A percentile compares a stretch with the other conserved stretches of the same genome.
These are phyloP conservation scores for Epinotia ramella DNA, from an alignment of 2,888 invertebrate genomes.

Conservation along the genomic window DNA sequence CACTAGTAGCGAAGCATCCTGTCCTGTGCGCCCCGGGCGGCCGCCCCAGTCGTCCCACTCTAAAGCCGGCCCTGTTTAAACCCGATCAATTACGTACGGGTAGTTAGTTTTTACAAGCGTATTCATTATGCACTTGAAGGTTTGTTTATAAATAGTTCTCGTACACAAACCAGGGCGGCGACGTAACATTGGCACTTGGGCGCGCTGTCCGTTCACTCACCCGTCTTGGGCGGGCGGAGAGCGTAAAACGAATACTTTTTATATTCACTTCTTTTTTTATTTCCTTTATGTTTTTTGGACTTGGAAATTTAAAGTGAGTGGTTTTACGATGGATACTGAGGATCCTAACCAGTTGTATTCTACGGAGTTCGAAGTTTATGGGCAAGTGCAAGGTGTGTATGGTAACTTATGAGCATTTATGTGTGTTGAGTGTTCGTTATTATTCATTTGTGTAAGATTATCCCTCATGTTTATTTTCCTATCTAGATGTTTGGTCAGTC, in stretches of 20 bases:
- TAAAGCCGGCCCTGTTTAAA: too few species aligned
- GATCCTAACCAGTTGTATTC: constrained; percentile 88
- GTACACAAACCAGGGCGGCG: constrained; percentile 48
- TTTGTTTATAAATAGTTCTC: constrained; percentile 37
- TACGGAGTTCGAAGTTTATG: constrained; percentile 95
- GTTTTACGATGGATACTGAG: constrained; percentile 81
- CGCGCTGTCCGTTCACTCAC: constrained; percentile 57
- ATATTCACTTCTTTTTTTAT: constrained; percentile 39
- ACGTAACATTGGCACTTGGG: constrained; percentile 60
- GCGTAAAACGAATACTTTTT: constrained; percentile 34
- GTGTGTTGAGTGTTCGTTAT: too few species aligned
- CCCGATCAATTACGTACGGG: background rate
- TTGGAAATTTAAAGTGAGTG: constrained; percentile 47
- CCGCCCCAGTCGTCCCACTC: too few species aligned
- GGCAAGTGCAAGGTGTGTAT: constrained; percentile 93
- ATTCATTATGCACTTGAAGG: constrained; percentile 33
- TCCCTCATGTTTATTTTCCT: too few species aligned
- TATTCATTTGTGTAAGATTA: too few species aligned
- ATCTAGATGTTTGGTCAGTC: too few species aligned
- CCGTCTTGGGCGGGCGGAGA: constrained; percentile 48
- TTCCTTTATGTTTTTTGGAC: constrained; percentile 45
- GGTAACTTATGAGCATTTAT: background rate
- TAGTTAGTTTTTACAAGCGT: constrained; percentile 1
- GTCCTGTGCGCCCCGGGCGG: too few species aligned
- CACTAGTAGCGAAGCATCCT: too few species aligned